Evolutionary conservation across 2,888 invertebrate genomes (phyloP).

Genomic region (Harpagoxenus sublaevis): DNA sequence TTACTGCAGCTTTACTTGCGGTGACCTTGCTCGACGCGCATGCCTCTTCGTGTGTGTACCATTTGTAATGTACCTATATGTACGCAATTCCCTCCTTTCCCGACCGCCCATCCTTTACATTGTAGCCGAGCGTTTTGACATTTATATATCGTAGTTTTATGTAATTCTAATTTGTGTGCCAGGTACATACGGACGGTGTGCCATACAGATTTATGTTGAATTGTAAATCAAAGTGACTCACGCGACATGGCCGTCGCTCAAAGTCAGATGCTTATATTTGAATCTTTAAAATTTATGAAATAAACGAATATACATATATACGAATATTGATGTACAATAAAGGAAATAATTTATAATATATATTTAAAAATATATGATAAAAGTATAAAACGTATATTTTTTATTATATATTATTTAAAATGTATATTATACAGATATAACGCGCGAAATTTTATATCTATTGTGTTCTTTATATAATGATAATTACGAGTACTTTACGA

Average conservation of each 20-base stretch:
- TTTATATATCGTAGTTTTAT: slow-evolving; percentile 19
- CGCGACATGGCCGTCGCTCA: neutral
- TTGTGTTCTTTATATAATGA: neutral
- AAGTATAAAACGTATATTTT: neutral
- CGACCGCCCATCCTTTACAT: neutral
- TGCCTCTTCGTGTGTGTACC: neutral
- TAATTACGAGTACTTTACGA: neutral
- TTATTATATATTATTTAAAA: neutral
- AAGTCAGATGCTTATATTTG: neutral
- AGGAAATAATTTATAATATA: neutral
- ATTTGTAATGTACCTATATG: neutral
- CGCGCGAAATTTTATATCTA: neutral
- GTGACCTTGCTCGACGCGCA: slow-evolving; percentile 11
- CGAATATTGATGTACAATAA: neutral
- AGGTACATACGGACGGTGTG: neutral
- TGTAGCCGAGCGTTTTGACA: neutral
- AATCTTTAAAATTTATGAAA: neutral
- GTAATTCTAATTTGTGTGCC: slow-evolving; percentile 42
- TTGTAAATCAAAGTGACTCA: slow-evolving; percentile 28
- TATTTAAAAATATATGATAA: neutral
- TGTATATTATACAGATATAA: neutral
- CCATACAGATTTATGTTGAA: neutral
- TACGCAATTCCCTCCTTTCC: neutral
- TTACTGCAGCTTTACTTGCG: neutral
- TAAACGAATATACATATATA: neutral